Evolutionary conservation across 2,888 invertebrate genomes (phyloP), one percentile per base, ranked within the genome.

Genomic region (Tanypteryx hageni): DNA sequence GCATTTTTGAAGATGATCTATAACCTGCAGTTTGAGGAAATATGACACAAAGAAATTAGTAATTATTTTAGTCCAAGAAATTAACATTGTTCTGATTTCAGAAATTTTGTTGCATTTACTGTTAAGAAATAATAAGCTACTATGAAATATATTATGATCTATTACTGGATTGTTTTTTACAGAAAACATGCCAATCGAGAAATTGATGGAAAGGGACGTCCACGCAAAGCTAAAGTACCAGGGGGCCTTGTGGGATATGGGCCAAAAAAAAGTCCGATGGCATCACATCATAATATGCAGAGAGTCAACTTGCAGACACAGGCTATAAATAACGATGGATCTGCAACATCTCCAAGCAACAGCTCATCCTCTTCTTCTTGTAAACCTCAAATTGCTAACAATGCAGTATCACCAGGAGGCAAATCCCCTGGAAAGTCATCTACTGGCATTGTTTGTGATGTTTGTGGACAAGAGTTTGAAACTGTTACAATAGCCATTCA

Each of bases 181-280:
- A 97, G 97, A 93, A 96, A 96, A 95, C 97, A 97, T 95, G 96
- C 96, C 0, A 96, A 96, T 94, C 96, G 96, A 91, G 96, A 96
- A 93, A 96, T 96, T 94, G 96, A 96, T 94, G 95, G 95, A 83
- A 95, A 95, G 92, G 95, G 95, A 11, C 94, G 93, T 91, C 92
- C 92, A 58, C 93, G 93, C 58, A 93, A 93, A 27, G 76, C 68
- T 27, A 57, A 57, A 61, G 58, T 58, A 10, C 85, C 92, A 1
- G 84, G 22, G 9, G 58, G 58, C 14, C 44, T 86, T 86, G 59
- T 58, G 31, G 58, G n/a, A 11, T 44, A 82, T 82, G 82, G 59
- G 3, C 81, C 64, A 2, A 59, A 84, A n/a, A 56, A 82, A 56
- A 57, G 58, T 57, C 1, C 57, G 16, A 22, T 57, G 11, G 76